Evolutionary conservation across 2,888 invertebrate genomes (phyloP).

Genomic region (Microctonus aethiopoides): DNA sequence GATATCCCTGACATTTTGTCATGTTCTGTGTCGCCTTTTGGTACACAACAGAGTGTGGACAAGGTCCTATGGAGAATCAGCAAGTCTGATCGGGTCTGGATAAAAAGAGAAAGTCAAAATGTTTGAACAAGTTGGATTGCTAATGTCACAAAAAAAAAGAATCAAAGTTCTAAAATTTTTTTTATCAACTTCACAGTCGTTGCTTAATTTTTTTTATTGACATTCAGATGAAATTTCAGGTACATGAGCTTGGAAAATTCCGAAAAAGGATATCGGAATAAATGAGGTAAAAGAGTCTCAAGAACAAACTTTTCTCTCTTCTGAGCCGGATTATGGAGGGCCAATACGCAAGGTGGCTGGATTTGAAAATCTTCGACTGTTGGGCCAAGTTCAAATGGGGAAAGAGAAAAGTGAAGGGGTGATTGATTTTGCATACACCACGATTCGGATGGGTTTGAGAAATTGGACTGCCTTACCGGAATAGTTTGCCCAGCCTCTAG

Average conservation of each 20-base stretch:
- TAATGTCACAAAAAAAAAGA: not conserved
- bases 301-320: constrained; percentile 26
- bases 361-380: constrained; percentile 52
- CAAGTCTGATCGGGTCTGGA: constrained; percentile 58
- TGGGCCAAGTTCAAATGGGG: not conserved
- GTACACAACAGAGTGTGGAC: constrained; percentile 16
- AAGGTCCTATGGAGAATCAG: constrained; percentile 55
- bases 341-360: constrained; percentile 48
- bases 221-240: not conserved
- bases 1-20: constrained; percentile 26
- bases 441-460: constrained; percentile 68
- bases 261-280: constrained; percentile 10
- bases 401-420: constrained; percentile 47
- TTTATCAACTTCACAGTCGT: not conserved
- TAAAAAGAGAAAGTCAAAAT: not conserved
- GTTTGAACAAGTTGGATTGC: not conserved
- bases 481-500: constrained; percentile 32
- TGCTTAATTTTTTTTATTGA: not conserved
- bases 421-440: constrained; percentile 68
- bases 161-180: no score
- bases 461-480: constrained; percentile 62
- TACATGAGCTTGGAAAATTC: constrained; percentile 1
- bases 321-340: constrained; percentile 45
- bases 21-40: constrained; percentile 3
- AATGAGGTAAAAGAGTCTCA: constrained; percentile 13